Evolutionary conservation across 2,113 vertebrate species (phyloP).

Genomic region (Heterochromis multidens): DNA sequence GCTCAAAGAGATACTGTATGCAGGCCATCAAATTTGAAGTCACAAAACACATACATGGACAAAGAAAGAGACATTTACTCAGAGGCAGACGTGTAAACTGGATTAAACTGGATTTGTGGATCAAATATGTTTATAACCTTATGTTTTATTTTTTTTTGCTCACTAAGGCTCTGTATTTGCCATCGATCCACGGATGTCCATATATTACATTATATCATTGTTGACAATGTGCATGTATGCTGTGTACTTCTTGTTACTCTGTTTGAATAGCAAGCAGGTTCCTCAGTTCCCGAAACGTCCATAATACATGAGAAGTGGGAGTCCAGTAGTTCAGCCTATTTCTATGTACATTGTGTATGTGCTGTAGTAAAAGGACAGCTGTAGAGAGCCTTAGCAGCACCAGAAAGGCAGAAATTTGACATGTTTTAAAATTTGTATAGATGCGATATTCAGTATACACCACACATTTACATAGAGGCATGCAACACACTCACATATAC

Average conservation of each 20-base stretch:
- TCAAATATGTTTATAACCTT: not conserved
- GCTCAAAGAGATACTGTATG: conserved; percentile 43
- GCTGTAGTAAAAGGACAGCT: not conserved
- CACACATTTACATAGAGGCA: not conserved
- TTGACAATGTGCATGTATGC: conserved; percentile 26
- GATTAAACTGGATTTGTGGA: conserved; percentile 1
- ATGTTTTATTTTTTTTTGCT: not conserved
- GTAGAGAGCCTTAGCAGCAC: not conserved
- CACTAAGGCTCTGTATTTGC: not conserved
- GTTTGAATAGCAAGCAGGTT: conserved; percentile 44
- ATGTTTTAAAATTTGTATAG: not conserved
- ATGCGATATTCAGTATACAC: too few species aligned
- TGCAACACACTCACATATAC: not conserved
- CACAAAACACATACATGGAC: not conserved
- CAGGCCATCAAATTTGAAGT: conserved; percentile 30
- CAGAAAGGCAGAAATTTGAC: not conserved
- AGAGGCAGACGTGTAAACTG: not conserved
- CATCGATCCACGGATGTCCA: conserved; percentile 9
- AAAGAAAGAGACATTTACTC: not conserved
- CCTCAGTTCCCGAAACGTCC: conserved; percentile 8
- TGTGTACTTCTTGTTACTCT: conserved; percentile 14
- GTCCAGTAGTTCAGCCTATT: not conserved
- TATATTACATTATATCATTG: conserved; percentile 26
- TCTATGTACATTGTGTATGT: conserved; percentile 3
- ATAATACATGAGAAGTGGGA: conserved; percentile 51